phyloP scores from a whole-genome alignment of 1,140 invertebrate species.

The Babylonia areolata region DNA sequence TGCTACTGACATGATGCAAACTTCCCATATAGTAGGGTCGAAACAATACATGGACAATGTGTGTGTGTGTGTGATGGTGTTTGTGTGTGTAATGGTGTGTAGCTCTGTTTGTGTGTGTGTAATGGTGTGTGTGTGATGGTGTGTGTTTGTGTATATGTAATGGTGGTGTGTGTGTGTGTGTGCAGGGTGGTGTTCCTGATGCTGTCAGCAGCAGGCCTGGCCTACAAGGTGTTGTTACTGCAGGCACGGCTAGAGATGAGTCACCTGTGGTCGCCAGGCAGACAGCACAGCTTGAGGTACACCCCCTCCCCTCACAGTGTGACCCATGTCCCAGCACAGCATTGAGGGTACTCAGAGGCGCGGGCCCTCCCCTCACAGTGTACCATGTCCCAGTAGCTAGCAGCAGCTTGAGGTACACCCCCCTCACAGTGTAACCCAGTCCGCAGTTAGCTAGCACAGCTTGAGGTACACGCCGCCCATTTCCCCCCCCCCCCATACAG shows the following conservation, averaged over 20 bases:
- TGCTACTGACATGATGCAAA: no score
- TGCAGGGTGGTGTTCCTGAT: constrained; percentile 66
- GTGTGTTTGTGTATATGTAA: neutral
- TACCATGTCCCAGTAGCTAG: no score
- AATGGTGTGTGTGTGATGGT: constrained; percentile 67
- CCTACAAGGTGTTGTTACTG: constrained; percentile 69
- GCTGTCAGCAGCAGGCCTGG: constrained; percentile 65
- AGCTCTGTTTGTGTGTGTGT: constrained; percentile 7
- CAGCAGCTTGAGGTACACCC: no score
- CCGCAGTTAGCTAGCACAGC: no score
- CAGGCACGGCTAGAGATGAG: constrained; percentile 64
- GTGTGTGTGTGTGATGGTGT: constrained; percentile 28
- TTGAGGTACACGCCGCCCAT: no score
- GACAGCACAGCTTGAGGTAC: constrained; percentile 56
- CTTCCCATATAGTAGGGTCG: no score
- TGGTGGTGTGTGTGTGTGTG: constrained; percentile 27
- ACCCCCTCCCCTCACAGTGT: neutral
- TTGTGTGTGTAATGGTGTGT: constrained; percentile 52
- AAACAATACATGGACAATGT: no score
- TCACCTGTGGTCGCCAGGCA: constrained; percentile 57
- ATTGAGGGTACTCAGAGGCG: no score
- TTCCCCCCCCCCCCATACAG: no score
- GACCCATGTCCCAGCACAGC: no score
- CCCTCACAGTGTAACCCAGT: no score
- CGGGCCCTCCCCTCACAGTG: no score